Percentiles rank a stretch among this genome's conserved stretches.
Evolutionary conservation across 2,113 vertebrate genomes (phyloP).

Genomic region (Struthio camelus): DNA sequence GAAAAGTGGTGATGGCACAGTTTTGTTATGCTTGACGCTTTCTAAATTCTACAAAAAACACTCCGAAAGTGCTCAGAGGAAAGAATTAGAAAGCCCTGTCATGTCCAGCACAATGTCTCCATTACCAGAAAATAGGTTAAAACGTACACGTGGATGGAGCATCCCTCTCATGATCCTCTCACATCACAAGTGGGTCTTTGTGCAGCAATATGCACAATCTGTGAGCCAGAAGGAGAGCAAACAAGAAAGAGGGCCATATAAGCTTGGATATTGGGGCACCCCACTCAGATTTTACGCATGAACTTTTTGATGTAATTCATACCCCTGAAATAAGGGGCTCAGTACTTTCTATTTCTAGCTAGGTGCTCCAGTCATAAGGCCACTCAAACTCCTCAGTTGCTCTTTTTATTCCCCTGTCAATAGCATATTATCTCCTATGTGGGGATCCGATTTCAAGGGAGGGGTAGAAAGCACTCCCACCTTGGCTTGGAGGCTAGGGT

Average conservation of each 20-base stretch:
- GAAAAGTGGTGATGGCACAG: background rate
- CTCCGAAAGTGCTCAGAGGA: background rate
- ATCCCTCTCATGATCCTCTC: background rate
- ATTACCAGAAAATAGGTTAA: background rate
- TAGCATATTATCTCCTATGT: background rate
- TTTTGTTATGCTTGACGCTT: background rate
- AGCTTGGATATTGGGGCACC: background rate
- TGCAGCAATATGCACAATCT: background rate
- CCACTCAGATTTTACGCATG: background rate
- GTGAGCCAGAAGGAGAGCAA: fast-evolving
- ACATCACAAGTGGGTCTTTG: background rate
- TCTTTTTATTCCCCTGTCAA: background rate
- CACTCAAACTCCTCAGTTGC: background rate
- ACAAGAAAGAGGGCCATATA: background rate
- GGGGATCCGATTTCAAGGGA: no score
- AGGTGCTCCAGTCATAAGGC: background rate
- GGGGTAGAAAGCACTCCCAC: no score
- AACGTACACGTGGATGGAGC: background rate
- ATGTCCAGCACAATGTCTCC: background rate
- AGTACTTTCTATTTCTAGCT: background rate
- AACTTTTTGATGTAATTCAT: background rate
- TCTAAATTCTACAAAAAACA: background rate
- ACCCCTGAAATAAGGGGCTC: background rate
- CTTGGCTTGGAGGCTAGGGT: no score
- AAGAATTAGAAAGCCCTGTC: background rate